Evolutionary conservation across 2,797 vertebrate species (phyloP).

Genomic region (Smutsia gigantea): DNA sequence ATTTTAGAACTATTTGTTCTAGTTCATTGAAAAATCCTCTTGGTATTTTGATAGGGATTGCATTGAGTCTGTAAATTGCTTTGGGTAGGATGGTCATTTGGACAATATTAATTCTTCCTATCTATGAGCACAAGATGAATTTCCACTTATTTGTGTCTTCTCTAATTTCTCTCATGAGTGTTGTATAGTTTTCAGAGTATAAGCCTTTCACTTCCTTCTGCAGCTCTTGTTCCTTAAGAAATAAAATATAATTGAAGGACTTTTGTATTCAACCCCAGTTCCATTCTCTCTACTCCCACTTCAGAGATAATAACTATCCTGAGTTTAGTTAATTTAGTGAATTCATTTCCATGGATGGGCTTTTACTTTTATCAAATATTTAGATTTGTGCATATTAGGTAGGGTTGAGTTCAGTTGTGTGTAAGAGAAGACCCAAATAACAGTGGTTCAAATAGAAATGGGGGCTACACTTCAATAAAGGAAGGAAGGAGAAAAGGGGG

Average conservation of each 20-base stretch:
- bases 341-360: neutral
- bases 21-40: no score
- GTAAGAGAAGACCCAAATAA: neutral
- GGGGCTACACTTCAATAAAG: no score
- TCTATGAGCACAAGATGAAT: no score
- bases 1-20: no score
- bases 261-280: neutral
- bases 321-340: neutral
- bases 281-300: neutral
- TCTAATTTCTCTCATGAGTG: no score
- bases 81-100: no score
- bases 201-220: neutral
- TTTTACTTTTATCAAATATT: slow-evolving; percentile 39
- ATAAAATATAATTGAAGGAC: neutral
- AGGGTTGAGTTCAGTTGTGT: neutral
- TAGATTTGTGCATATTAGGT: neutral
- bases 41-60: no score
- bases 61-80: no score
- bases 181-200: no score
- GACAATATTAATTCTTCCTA: no score
- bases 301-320: neutral
- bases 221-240: neutral
- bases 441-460: neutral
- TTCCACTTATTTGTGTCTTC: no score
- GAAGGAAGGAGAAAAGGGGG: no score